Base-by-base conservation (phyloP, 2,888 invertebrate genomes). In the Apoda limacodes region DNA sequence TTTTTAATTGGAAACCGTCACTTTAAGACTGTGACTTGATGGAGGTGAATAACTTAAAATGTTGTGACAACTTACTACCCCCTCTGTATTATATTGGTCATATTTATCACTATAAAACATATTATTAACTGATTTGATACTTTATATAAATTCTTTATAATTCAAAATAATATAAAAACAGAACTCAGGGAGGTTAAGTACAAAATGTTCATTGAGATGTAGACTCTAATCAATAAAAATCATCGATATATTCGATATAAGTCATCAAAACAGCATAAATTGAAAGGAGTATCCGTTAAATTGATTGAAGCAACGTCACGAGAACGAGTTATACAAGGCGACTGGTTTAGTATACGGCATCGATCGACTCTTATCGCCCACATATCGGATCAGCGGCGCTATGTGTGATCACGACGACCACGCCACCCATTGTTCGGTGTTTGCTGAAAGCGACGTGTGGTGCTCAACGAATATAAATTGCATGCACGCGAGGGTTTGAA, bases 301-400 rank as follows among this genome's bases (percentile, higher is more conserved):
- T 15, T 14, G 32, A 21, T 22, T 28, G 28, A 28, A 22, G 24
- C 12, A 9, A 7, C 12, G 12, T 11, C 24, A 9, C 13, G 14
- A 17, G n/a, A n/a, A n/a, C 26, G 21, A 22, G 28, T 24, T 27
- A 9, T 17, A 33, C 33, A 33, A 28, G 34, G 33, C 27, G 29
- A 26, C 25, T 28, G 38, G 42, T 37, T 35, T 40, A 37, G 30
- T 42, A 38, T 45, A 51, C 48, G 30, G 52, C 56, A 64, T 67
- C 68, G 68, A 67, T 68, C 63, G 59, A 34, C 41, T 55, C 51
- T 64, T 64, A 65, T 64, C 66, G 61, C 50, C 45, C 43, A 52
- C 52, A 53, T 45, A 46, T 46, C 48, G 39, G 13, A 24, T 28
- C 30, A 35, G 36, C 28, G 28, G 34, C 25, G 30, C 38, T 28